Conservation (phyloP, 1,140 invertebrate species). For the Hermetia illucens region DNA sequence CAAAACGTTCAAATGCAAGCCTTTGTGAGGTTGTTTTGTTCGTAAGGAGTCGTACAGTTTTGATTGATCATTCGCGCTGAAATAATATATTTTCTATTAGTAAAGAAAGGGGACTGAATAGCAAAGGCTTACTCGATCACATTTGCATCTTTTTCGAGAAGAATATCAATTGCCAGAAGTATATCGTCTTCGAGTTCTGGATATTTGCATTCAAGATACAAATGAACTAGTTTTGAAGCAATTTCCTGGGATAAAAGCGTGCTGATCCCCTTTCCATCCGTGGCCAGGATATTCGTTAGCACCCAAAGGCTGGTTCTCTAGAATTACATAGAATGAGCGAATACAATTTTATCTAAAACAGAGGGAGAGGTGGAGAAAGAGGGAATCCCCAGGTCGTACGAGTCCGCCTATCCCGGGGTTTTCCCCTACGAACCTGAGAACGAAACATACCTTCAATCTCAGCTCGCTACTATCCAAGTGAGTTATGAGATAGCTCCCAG, state of each 20-base stretch:
- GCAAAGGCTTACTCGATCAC: too few species aligned
- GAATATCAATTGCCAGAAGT: neutral
- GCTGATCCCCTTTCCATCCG: conserved; percentile 11
- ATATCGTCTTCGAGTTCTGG: neutral
- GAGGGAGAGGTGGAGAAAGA: neutral
- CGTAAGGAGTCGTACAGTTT: neutral
- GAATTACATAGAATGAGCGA: neutral
- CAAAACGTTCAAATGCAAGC: neutral
- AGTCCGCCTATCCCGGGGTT: too few species aligned
- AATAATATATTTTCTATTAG: neutral
- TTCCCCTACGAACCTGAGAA: too few species aligned
- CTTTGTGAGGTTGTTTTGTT: neutral
- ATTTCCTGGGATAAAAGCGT: conserved; percentile 20
- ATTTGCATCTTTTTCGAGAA: too few species aligned
- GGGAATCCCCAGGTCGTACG: too few species aligned
- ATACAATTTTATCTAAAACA: neutral
- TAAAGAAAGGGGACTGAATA: neutral
- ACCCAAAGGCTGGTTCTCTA: conserved; percentile 18
- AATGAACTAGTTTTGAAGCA: conserved; percentile 9
- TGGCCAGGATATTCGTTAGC: conserved; percentile 18
- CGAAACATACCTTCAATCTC: conserved; percentile 10
- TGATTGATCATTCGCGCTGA: neutral
- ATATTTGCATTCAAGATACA: neutral
- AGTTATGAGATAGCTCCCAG: conserved; percentile 23
- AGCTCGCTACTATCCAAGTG: conserved; percentile 15